These are phyloP conservation scores for Cyanoderma ruficeps DNA, from an alignment of 2,113 vertebrate genomes.

Conservation along the genomic window DNA sequence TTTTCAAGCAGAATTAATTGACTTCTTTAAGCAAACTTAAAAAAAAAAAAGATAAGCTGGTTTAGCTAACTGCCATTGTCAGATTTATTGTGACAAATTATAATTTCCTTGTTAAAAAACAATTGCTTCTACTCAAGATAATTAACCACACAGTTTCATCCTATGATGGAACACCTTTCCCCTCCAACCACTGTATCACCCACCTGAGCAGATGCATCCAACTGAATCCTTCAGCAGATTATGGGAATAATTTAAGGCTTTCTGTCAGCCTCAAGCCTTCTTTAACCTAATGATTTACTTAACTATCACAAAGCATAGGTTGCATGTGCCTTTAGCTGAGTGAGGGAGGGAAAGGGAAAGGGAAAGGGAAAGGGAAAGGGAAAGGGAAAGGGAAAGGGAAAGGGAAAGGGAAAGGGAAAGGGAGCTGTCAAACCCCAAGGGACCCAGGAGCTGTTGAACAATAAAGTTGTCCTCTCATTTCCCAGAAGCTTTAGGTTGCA, in stretches of 20 bases:
- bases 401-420: neutral
- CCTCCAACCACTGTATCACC: slow-evolving; percentile 36
- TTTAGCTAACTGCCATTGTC: slow-evolving; percentile 20
- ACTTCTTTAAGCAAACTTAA: slow-evolving; percentile 28
- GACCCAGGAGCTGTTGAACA: slow-evolving; percentile 18
- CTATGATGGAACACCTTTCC: slow-evolving; percentile 24
- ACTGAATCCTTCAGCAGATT: slow-evolving; percentile 48
- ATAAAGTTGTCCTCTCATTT: slow-evolving; percentile 6
- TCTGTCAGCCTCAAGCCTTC: slow-evolving; percentile 51
- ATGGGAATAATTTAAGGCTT: slow-evolving; percentile 58
- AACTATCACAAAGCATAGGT: neutral
- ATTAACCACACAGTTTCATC: slow-evolving; percentile 61
- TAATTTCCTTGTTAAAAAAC: slow-evolving; percentile 64
- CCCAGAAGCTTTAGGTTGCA: neutral
- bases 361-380: neutral
- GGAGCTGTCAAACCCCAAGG: neutral
- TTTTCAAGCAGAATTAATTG: slow-evolving; percentile 41
- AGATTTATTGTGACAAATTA: slow-evolving; percentile 61
- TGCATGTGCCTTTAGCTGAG: neutral
- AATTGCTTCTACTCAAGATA: slow-evolving; percentile 40
- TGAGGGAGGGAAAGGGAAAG: neutral
- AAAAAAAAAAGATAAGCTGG: neutral
- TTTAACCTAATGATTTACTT: slow-evolving; percentile 40
- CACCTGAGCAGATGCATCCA: slow-evolving; percentile 50
- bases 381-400: neutral